Base-by-base conservation (phyloP, 2,888 invertebrate genomes). In the Pristionchus maxplancki region DNA sequence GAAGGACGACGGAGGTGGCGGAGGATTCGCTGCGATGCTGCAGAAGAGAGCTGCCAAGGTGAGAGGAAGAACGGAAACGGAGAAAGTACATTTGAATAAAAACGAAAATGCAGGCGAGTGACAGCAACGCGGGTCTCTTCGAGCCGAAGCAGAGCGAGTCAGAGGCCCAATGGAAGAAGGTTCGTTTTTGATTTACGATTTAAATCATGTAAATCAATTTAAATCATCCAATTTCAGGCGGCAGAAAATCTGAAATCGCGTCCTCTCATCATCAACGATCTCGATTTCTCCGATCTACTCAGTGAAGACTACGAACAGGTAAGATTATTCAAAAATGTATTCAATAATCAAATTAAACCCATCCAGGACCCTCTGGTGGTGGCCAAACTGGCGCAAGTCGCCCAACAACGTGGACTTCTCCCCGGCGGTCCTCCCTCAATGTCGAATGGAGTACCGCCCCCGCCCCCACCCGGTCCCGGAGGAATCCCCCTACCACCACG, bases 101-200 rank as follows among this genome's bases (percentile, higher is more conserved):
- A 17, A 31, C 11, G 31, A 67, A 11, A 5, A 34, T 78, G 24
- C 78, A 78, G 78, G 88, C 88, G 0, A 89, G 91, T 0, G 91
- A 91, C 31, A 89, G 89, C 40, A 93, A 92, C 85, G 71, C 89
- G 1, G 88, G 87, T 64, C 50, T 89, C 20, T 92, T 93, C 85
- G 90, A 91, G 71, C 91, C 91, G 84, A 92, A 91, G 62, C 90
- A 91, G 74, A 90, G 90, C 9, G 93, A 93, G 89, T 90, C 97
- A 94, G 98, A 98, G 94, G 95, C 98, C 3, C 97, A 98, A 94
- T 99, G 99, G 98, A 98, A 98, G 94, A 97, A 97, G 94, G 95
- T 98, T 31, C 13, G 31, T 13, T 6, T n/a, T 1, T 64, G n/a
- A n/a, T 64, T 6, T 64, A 4, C n/a, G 6, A 28, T 64, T 6